Percentiles rank a stretch among this genome's conserved stretches.
phyloP scores from a whole-genome alignment of 2,113 vertebrate species.

The Glaucidium brasilianum region DNA sequence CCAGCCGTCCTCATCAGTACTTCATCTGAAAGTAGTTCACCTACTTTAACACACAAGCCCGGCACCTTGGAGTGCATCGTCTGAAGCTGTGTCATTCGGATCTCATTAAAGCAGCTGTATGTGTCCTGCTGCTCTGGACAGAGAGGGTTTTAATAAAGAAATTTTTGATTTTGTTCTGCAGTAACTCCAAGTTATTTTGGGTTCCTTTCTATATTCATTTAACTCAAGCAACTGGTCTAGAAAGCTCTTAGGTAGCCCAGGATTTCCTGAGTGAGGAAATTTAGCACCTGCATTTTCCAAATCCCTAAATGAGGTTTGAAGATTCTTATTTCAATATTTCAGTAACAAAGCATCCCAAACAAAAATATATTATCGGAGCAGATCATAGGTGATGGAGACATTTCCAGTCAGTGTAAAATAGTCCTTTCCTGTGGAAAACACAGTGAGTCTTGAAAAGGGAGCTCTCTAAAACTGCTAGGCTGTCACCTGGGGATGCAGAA shows the following conservation, averaged over 20 bases:
- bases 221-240: not conserved
- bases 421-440: not conserved
- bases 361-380: fast-evolving
- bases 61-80: not conserved
- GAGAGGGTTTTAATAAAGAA: not conserved
- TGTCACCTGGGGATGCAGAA: not conserved
- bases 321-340: not conserved
- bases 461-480: not conserved
- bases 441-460: not conserved
- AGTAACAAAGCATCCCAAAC: not conserved
- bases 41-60: not conserved
- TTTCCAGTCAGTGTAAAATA: not conserved
- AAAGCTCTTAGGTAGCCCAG: not conserved
- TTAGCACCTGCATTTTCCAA: not conserved
- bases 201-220: not conserved
- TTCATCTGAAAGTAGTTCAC: not conserved
- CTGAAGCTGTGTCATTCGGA: not conserved
- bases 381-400: not conserved
- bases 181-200: not conserved
- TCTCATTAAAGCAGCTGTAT: not conserved
- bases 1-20: not conserved
- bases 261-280: not conserved
- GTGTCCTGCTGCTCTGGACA: not conserved
- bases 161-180: not conserved
- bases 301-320: not conserved